These are phyloP conservation scores for Macrotrachela quadricornifera DNA, from an alignment of 1,140 invertebrate genomes.

Conservation along the genomic window DNA sequence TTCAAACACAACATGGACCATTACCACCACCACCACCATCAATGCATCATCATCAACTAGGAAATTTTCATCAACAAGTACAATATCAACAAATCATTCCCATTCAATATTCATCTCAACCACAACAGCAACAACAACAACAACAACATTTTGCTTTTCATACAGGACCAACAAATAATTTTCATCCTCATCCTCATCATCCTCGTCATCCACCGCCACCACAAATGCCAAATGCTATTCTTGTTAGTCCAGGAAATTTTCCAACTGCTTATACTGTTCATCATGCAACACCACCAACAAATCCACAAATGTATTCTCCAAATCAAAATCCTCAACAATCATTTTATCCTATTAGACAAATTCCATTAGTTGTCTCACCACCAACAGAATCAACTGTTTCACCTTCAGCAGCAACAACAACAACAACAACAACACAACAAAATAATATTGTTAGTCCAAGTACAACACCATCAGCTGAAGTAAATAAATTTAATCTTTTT, in stretches of 20 bases:
- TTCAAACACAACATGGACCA: too few species aligned
- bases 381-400: slow-evolving; percentile 10
- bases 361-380: background rate
- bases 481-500: slow-evolving; percentile 10
- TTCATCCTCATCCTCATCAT: slow-evolving; percentile 12
- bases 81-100: too few species aligned
- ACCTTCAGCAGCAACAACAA: slow-evolving; percentile 12
- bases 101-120: too few species aligned
- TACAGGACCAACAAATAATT: slow-evolving; percentile 2
- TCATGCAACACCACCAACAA: background rate
- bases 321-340: too few species aligned
- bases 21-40: too few species aligned
- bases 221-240: background rate
- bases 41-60: too few species aligned
- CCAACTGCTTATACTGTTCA: slow-evolving; percentile 10
- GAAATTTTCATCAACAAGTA: too few species aligned
- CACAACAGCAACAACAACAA: too few species aligned
- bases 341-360: too few species aligned
- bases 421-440: slow-evolving; percentile 7
- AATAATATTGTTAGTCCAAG: slow-evolving; percentile 11
- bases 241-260: background rate
- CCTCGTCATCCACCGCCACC: slow-evolving; percentile 11
- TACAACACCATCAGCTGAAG: slow-evolving; percentile 9
- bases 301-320: too few species aligned
- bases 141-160: too few species aligned